Evolutionary conservation across 2,888 invertebrate species (phyloP), one percentile per base, ranked within the genome.

Genomic region (Agapetus fuscipes): DNA sequence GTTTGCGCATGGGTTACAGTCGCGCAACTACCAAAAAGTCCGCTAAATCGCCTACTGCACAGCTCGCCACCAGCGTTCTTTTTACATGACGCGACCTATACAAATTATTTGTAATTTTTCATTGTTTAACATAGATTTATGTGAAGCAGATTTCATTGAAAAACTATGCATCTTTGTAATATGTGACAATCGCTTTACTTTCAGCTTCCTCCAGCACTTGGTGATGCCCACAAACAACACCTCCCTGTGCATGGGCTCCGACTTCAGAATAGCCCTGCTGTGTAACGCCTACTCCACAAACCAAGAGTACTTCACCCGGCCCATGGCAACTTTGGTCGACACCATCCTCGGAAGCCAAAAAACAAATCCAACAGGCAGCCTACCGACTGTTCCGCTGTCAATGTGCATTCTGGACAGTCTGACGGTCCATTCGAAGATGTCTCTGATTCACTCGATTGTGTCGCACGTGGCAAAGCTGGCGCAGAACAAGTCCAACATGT

Each of bases 271-370:
- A 49, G 87, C 94, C 0, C 68, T 96, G 17, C 71, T 96, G 1
- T 94, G 95, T 60, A 96, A 96, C 65, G 94, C 95, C 0, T 96
- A 88, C 56, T 90, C 90, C 2, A 95, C 94, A 1, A 93, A 91
- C 61, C 83, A 87, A 54, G 93, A 94, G 51, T 86, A 80, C 56
- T 93, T 89, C 56, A 80, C 86, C 7, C 76, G 90, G 40, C 94
- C 93, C 1, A 93, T 96, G 93, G 85, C 85, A 3, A 83, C 88
- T 5, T 71, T 95, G 26, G 83, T 91, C 10, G 94, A 95, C 55
- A 85, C 87, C 0, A 80, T 90, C 41, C 76, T 85, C 50, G 82
- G 81, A 3, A 75, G 66, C 55, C 72, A 82, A 53, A 79, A 84
- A 57, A 73, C 58, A 50, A 70, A 63, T 56, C 76, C 62, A 53